Base-by-base conservation (phyloP, 2,888 invertebrate genomes). In the Oscheius sp. region DNA sequence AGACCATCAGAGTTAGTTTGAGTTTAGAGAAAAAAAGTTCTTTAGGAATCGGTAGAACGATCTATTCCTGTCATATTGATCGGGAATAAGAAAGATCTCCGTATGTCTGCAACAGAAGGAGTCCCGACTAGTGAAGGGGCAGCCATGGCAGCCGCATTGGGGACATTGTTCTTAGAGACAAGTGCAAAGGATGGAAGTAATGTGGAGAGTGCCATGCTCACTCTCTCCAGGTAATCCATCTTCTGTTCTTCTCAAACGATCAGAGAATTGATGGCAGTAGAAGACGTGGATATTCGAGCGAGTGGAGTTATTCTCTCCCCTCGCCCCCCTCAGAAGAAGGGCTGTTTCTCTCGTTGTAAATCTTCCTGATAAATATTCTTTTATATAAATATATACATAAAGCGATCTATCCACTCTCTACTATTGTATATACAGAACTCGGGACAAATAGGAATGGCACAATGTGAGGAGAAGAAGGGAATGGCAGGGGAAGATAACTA, bases 31-130 rank as follows among this genome's bases (percentile, higher is more conserved):
- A 6, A 3, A 20, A 12, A 2, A 14, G 5, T 20, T 54, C 36
- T 20, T 3, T 67, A 90, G 89, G 90, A 90, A 73, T 88, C 88
- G 1, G 87, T 89, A 2, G 87, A 88, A 68, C 88, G 89, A 73
- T 86, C 87, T 65, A 87, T 90, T 61, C 90, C 90, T 0, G 87
- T 90, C 33, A 88, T 90, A 85, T 81, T 90, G n/a, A 89, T 89
- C 68, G 90, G 87, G 20, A 90, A 90, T 82, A 90, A 90, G 84
- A 87, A 87, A 4, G 90, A 90, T 82, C 80, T 90, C 66, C 82
- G 90, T 68, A 84, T 85, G n/a, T 87, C 87, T 41, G 80, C 86
- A 2, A 82, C 78, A 69, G 84, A 57, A 2, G 68, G 70, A 1
- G 76, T 81, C 1, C 56, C 75, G 5, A 74, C 63, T 17, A 51